phyloP scores from a whole-genome alignment of 2,888 invertebrate genomes.

The Synanthedon myopaeformis region DNA sequence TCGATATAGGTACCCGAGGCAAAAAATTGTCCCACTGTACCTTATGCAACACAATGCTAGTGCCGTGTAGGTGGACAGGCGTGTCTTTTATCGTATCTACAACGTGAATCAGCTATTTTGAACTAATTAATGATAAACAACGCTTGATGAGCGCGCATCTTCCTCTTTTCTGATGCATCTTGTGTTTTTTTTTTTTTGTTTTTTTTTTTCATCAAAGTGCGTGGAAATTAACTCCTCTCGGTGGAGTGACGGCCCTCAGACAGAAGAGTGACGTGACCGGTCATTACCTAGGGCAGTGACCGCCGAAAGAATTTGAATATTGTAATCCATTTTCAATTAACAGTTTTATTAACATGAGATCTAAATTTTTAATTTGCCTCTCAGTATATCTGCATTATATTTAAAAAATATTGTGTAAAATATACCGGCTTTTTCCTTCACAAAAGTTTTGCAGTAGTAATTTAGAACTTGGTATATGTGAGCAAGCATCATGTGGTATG shows the following conservation, averaged over 20 bases:
- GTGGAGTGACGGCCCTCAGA: slow-evolving; percentile 34
- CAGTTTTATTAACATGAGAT: not conserved
- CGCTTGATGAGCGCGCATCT: slow-evolving; percentile 29
- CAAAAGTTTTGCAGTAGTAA: too few species aligned
- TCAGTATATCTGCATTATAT: not conserved
- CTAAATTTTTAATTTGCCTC: slow-evolving; percentile 2
- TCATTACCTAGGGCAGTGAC: slow-evolving; percentile 42
- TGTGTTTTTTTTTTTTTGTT: not conserved
- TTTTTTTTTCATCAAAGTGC: slow-evolving; percentile 1
- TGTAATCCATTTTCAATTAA: slow-evolving; percentile 7
- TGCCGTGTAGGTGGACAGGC: slow-evolving; percentile 13
- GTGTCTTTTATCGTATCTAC: slow-evolving; percentile 27
- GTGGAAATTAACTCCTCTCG: slow-evolving; percentile 54
- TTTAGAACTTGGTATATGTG: too few species aligned
- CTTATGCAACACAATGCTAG: slow-evolving; percentile 2
- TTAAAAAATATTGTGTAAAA: too few species aligned
- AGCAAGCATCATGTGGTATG: too few species aligned
- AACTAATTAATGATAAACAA: slow-evolving; percentile 58
- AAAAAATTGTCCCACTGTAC: not conserved
- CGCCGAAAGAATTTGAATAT: slow-evolving; percentile 5
- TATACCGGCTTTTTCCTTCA: too few species aligned
- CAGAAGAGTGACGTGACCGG: slow-evolving; percentile 47
- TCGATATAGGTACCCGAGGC: too few species aligned
- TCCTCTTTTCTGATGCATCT: slow-evolving; percentile 3
- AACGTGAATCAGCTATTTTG: slow-evolving; percentile 46